These are phyloP conservation scores for Cremastobaeus sp. DNA, from an alignment of 2,888 invertebrate species.

Conservation along the genomic window DNA sequence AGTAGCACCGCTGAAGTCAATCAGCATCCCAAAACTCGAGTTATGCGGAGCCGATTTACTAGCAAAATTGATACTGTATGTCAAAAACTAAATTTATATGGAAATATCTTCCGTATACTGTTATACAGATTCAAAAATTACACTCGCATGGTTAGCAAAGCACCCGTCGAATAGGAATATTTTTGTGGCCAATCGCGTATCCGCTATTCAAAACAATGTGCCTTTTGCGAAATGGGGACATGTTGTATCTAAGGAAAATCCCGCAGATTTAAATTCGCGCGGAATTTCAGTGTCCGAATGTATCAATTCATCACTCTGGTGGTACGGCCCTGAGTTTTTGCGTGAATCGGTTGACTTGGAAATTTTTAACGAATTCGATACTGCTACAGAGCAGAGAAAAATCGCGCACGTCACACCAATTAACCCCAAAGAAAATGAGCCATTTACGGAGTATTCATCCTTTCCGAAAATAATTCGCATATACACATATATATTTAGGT, in stretches of 20 bases:
- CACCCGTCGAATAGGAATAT: neutral
- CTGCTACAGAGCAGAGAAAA: constrained; percentile 1
- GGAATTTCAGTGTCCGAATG: neutral
- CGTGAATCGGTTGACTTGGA: neutral
- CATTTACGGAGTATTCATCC: neutral
- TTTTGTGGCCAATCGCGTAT: constrained; percentile 3
- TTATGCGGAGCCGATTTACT: too few relatives aligned
- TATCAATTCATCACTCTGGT: neutral
- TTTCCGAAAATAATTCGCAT: constrained; percentile 2
- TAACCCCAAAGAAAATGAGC: neutral
- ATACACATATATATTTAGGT: neutral
- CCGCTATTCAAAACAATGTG: neutral
- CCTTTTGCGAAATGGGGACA: too few relatives aligned
- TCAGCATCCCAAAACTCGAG: constrained; percentile 2
- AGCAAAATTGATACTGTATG: too few relatives aligned
- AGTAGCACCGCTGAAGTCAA: neutral
- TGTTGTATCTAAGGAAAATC: too few relatives aligned
- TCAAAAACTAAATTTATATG: too few relatives aligned
- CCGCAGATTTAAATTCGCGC: too few relatives aligned
- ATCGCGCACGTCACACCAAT: neutral
- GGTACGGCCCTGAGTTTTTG: neutral
- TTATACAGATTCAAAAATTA: too few relatives aligned
- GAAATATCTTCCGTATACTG: too few relatives aligned
- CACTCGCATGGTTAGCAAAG: neutral
- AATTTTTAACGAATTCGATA: neutral